Percentiles rank a stretch among this genome's conserved stretches.
These are phyloP conservation scores for Gallinago undulata DNA, from an alignment of 2,113 vertebrate genomes.

Conservation along the genomic window DNA sequence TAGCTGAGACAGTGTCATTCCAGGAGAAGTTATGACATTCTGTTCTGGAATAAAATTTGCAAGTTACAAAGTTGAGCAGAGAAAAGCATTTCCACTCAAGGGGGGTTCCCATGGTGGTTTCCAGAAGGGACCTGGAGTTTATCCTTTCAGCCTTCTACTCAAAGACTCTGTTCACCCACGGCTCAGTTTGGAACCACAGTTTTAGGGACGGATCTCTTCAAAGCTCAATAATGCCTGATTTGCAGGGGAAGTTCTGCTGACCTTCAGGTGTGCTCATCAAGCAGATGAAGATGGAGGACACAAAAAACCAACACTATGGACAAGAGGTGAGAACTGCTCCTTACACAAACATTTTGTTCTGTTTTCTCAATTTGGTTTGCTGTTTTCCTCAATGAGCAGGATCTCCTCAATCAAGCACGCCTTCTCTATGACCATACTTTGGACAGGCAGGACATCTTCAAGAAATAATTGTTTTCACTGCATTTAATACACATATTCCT, in stretches of 20 bases:
- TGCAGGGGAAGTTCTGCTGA: not conserved
- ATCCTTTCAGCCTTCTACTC: not conserved
- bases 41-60: not conserved
- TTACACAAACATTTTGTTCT: not conserved
- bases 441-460: not conserved
- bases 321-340: not conserved
- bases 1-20: not conserved
- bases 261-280: not conserved
- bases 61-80: not conserved
- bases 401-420: not conserved
- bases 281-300: not conserved
- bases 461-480: not conserved
- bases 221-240: rapidly evolving
- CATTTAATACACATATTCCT: not conserved
- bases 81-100: not conserved
- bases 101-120: not conserved
- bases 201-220: not conserved
- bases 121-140: not conserved
- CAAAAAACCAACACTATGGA: not conserved
- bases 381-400: not conserved
- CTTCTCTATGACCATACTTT: not conserved
- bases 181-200: not conserved
- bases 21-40: rapidly evolving
- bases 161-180: not conserved
- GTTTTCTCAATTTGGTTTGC: not conserved